Percentiles rank a stretch among this genome's conserved stretches.
Evolutionary conservation across 1,140 invertebrate genomes (phyloP).

Genomic region (Atta colombica): DNA sequence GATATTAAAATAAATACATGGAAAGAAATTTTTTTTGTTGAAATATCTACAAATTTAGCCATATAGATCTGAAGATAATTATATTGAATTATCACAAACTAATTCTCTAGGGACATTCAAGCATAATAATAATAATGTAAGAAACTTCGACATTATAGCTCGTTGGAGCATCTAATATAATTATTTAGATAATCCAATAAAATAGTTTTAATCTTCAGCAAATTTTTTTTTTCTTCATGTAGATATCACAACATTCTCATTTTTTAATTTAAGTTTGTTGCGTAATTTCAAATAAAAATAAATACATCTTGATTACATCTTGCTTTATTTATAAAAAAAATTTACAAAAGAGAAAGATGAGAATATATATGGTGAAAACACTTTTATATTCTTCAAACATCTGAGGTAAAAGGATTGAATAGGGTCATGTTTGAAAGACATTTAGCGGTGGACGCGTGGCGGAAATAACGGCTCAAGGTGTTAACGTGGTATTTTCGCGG

Average conservation of each 20-base stretch:
- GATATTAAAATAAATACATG: neutral
- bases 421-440: neutral
- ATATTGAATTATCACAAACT: too few relatives aligned
- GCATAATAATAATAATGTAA: too few relatives aligned
- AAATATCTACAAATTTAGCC: too few relatives aligned
- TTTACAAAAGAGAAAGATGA: neutral
- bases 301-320: neutral
- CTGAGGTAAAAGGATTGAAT: neutral
- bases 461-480: slow-evolving; percentile 48
- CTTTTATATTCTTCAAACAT: neutral
- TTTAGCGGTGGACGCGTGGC: neutral
- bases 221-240: too few relatives aligned
- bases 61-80: too few relatives aligned
- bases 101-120: too few relatives aligned
- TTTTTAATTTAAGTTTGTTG: too few relatives aligned
- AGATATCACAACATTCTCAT: neutral
- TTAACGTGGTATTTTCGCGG: slow-evolving; percentile 46
- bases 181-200: too few relatives aligned
- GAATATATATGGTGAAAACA: neutral
- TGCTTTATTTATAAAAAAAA: slow-evolving; percentile 8
- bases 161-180: too few relatives aligned
- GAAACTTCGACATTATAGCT: too few relatives aligned
- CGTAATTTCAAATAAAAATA: neutral
- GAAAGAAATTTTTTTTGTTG: too few relatives aligned
- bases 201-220: too few relatives aligned